Evolutionary conservation across 2,888 invertebrate genomes (phyloP).

Genomic region (Drosophila recens): DNA sequence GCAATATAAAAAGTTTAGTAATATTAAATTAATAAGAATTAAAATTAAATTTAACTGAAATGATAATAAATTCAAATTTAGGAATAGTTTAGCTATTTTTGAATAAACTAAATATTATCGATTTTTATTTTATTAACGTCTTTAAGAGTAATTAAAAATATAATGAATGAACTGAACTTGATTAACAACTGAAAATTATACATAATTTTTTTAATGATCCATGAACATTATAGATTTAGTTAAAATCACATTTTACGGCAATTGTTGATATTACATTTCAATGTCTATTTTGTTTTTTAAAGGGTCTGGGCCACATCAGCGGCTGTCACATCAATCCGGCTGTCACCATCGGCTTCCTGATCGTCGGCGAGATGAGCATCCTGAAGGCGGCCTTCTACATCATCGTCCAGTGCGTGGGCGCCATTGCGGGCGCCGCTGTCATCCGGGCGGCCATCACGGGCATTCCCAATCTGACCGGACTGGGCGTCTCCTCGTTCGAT

Average conservation of each 20-base stretch:
- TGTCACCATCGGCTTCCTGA: slow-evolving; percentile 92
- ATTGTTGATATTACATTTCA: no score
- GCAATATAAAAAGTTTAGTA: no score
- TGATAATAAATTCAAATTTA: no score
- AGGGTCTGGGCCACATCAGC: slow-evolving; percentile 94
- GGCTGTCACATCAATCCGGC: slow-evolving; percentile 98
- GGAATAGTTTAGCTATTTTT: no score
- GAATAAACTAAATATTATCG: no score
- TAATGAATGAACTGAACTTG: slow-evolving; percentile 7
- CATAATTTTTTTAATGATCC: slow-evolving; percentile 10
- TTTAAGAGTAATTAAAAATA: no score
- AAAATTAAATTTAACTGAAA: no score
- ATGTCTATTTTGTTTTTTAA: no score
- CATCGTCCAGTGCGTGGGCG: slow-evolving; percentile 92
- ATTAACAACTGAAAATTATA: neutral
- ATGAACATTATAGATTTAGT: neutral
- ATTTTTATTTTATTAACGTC: no score
- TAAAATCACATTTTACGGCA: neutral
- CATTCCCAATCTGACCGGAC: slow-evolving; percentile 80
- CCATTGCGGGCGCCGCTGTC: slow-evolving; percentile 92
- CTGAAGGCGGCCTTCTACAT: slow-evolving; percentile 93
- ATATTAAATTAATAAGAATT: no score
- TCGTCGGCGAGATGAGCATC: slow-evolving; percentile 92
- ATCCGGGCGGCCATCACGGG: slow-evolving; percentile 89
- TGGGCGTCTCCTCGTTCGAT: slow-evolving; percentile 90